phyloP scores from a whole-genome alignment of 2,113 vertebrate genomes.

The Prinia subflava region DNA sequence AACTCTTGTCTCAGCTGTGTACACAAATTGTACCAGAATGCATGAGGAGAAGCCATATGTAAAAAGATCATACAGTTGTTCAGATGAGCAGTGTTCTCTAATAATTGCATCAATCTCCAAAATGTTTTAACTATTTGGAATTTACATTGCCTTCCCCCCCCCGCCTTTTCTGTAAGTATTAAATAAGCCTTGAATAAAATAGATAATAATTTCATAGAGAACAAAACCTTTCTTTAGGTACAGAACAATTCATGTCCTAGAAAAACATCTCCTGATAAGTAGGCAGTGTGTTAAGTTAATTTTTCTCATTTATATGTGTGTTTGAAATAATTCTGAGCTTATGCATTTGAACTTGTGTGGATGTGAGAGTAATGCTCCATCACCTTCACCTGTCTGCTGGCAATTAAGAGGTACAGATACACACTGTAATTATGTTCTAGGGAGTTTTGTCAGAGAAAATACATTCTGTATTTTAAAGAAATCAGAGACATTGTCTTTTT shows the following conservation, averaged over 20 bases:
- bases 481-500: not conserved
- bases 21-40: not conserved
- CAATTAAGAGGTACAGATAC: not conserved
- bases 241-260: not conserved
- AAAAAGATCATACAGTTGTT: not conserved
- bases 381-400: not conserved
- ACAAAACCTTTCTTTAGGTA: not conserved
- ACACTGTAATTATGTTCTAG: not conserved
- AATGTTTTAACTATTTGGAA: not conserved
- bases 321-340: not conserved
- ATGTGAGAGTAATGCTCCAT: not conserved
- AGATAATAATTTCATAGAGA: not conserved
- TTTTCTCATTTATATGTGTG: not conserved
- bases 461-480: not conserved
- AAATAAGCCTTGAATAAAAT: not conserved
- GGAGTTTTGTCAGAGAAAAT: not conserved
- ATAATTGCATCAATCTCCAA: not conserved
- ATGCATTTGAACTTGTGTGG: not conserved
- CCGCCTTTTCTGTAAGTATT: rapidly evolving
- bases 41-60: not conserved
- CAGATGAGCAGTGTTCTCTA: not conserved
- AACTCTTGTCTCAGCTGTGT: not conserved
- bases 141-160: rapidly evolving
- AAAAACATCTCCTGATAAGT: not conserved
- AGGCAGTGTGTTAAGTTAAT: not conserved